Percentiles rank a stretch among this genome's conserved stretches.
Evolutionary conservation across 2,888 invertebrate genomes (phyloP).

Genomic region (Orthonychiurus folsomi): DNA sequence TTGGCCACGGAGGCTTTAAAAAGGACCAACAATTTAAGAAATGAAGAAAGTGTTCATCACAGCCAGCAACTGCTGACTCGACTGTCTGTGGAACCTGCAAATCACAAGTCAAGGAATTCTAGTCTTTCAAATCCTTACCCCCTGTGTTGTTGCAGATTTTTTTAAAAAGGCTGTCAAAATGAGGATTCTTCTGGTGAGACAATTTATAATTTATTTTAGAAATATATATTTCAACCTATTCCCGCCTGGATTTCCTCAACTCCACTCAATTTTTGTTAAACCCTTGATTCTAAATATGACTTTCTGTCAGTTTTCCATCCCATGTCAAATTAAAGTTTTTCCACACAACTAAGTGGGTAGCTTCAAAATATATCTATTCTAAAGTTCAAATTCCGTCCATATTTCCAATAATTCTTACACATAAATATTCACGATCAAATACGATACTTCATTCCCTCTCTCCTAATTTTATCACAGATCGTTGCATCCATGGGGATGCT

Average conservation of each 20-base stretch:
- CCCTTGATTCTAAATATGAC: too few relatives aligned
- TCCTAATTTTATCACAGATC: conserved; percentile 12
- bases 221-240: neutral
- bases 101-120: too few relatives aligned
- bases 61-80: neutral
- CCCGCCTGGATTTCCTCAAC: too few relatives aligned
- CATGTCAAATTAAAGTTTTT: too few relatives aligned
- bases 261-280: neutral
- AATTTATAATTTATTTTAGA: conserved; percentile 11
- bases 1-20: conserved; percentile 19
- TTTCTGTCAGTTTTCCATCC: too few relatives aligned
- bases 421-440: neutral
- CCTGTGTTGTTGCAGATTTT: neutral
- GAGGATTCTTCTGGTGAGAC: conserved; percentile 25
- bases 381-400: neutral
- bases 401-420: neutral
- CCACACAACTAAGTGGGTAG: conserved; percentile 3
- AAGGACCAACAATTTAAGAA: conserved; percentile 11
- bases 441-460: neutral
- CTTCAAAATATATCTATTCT: neutral
- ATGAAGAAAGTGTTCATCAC: conserved; percentile 22
- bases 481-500: conserved; percentile 30
- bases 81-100: too few relatives aligned
- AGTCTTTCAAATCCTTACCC: too few relatives aligned
- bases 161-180: conserved; percentile 12